Base-by-base conservation (phyloP, 2,888 invertebrate species). In the Tetramorium bicarinatum region DNA sequence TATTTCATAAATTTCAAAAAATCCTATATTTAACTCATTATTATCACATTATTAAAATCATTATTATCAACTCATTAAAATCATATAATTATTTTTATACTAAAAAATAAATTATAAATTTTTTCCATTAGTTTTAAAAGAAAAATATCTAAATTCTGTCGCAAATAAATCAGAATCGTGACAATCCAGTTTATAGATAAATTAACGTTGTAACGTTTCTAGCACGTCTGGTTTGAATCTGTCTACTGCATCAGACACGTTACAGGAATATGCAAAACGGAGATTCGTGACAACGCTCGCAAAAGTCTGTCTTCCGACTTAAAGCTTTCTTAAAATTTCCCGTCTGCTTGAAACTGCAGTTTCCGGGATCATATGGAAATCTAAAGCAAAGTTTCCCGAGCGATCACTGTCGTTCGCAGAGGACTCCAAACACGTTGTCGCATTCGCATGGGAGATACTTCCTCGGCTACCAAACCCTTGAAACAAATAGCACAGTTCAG, bases 311-410 rank as follows among this genome's bases (percentile, higher is more conserved):
- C 59, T 69, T 79, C 3, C 67, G 21, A 79, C 34, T 69, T 71
- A 59, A 54, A 59, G 47, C 59, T 69, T 59, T 80, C n/a, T 61
- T 61, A 71, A 61, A 61, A 71, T 49, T 71, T 69, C 71, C 38
- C 38, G 25, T 59, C 21, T 18, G 38, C 34, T 67, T 38, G 18
- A 61, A 59, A 79, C 56, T 18, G 13, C 18, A 59, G 38, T 49
- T 79, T 47, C 13, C 18, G 34, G 21, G 44, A 79, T 69, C 47
- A 47, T 69, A 79, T 79, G 59, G 56, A 79, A 69, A 79, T 79
- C 62, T 64, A 52, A 52, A 52, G 41, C 52, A 61, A 52, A 64
- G 64, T 76, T 76, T 64, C 59, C 59, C 34, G 34, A 44, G 47
- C 79, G 38, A 79, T 56, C 34, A 38, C 47, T 18, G 47, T 59